Conservation (phyloP, 64 coral and sea anemone species). For the Stichodactyla helianthus region DNA sequence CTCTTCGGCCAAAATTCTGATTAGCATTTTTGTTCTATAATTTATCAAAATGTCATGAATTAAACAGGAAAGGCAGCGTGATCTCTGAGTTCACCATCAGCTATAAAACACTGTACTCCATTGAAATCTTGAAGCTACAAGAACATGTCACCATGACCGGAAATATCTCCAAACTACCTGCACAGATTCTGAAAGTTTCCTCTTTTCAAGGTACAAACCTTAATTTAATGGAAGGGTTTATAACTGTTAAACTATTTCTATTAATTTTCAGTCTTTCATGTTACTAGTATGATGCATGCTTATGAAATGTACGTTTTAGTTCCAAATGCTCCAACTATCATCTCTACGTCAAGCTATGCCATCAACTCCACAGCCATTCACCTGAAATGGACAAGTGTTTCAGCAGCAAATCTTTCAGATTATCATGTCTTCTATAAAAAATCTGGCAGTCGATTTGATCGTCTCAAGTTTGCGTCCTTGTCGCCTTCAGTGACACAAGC, state of each 20-base stretch:
- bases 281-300: not conserved
- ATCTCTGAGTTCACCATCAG: slow-evolving; percentile 42
- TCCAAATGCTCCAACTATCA: slow-evolving; percentile 40
- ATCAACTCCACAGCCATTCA: slow-evolving; percentile 34
- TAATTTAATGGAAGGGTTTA: not conserved
- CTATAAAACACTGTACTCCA: slow-evolving; percentile 35
- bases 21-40: too few species aligned
- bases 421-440: slow-evolving; percentile 66
- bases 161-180: slow-evolving; percentile 20
- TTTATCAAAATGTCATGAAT: too few species aligned
- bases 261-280: too few species aligned
- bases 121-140: slow-evolving; percentile 54
- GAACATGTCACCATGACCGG: slow-evolving; percentile 38
- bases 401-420: not conserved
- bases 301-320: slow-evolving; percentile 20
- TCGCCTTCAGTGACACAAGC: slow-evolving; percentile 2
- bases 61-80: slow-evolving; percentile 54
- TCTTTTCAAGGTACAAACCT: slow-evolving; percentile 19
- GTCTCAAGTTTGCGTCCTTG: slow-evolving; percentile 30
- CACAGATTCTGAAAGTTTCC: slow-evolving; percentile 27
- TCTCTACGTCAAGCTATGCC: not conserved
- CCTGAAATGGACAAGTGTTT: slow-evolving; percentile 42
- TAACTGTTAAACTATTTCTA: too few species aligned
- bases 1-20: too few species aligned
- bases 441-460: slow-evolving; percentile 2